These are phyloP conservation scores for Cuniculus paca DNA, from an alignment of 2,797 vertebrate genomes.

Conservation along the genomic window DNA sequence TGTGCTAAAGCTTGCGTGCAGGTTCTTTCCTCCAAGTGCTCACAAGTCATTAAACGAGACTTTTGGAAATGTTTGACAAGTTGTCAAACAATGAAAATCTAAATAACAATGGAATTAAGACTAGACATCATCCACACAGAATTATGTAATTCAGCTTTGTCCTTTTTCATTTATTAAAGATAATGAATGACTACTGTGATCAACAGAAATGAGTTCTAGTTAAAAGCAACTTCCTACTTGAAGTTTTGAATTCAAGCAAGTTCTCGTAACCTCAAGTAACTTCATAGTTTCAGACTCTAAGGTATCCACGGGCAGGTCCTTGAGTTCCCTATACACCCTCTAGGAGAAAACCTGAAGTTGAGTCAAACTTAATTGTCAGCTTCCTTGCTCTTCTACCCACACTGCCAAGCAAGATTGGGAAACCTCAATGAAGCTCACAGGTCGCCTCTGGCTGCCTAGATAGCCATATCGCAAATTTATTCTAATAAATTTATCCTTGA, in stretches of 20 bases:
- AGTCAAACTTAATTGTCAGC: not conserved
- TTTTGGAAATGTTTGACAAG: not conserved
- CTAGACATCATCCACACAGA: not conserved
- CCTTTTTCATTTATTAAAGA: not conserved
- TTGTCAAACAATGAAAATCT: not conserved
- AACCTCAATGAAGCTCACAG: not conserved
- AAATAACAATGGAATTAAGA: constrained; percentile 4
- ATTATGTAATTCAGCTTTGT: not conserved
- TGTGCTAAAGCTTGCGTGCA: not conserved
- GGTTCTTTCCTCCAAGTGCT: not conserved
- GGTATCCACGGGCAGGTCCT: not conserved
- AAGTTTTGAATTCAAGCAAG: not conserved
- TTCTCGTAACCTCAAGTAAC: not conserved
- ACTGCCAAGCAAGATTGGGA: not conserved
- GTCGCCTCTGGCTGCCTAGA: not conserved
- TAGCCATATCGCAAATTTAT: not conserved
- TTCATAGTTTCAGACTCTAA: not conserved
- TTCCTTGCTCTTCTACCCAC: not conserved
- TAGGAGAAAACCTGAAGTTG: not conserved
- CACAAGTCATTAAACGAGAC: not conserved
- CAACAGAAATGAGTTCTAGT: not conserved
- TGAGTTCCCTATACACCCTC: not conserved
- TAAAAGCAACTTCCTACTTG: not conserved
- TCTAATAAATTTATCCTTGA: not conserved
- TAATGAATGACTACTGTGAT: not conserved